Conservation (phyloP, 1,140 invertebrate species). For the Anagrus nilaparvatae region DNA sequence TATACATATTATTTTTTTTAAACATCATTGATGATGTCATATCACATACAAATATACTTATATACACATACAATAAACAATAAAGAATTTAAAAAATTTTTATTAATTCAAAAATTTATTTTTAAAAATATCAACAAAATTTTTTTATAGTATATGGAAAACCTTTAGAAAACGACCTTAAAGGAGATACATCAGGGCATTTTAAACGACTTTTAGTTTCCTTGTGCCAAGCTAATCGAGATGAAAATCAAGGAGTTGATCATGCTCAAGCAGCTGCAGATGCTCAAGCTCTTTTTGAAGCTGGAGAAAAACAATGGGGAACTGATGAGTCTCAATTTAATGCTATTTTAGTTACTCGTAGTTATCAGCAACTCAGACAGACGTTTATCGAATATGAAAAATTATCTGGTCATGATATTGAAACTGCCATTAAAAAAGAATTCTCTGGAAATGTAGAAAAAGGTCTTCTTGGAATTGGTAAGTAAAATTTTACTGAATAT, state of each 20-base stretch:
- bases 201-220: slow-evolving; percentile 86
- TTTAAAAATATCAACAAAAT: slow-evolving; percentile 6
- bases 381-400: slow-evolving; percentile 54
- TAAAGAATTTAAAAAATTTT: no score
- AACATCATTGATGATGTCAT: no score
- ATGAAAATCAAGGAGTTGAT: slow-evolving; percentile 63
- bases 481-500: slow-evolving; percentile 16
- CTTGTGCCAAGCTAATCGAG: slow-evolving; percentile 67
- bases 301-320: slow-evolving; percentile 51
- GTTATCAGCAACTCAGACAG: slow-evolving; percentile 51
- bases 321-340: slow-evolving; percentile 64
- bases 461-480: slow-evolving; percentile 55
- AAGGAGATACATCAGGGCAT: slow-evolving; percentile 87
- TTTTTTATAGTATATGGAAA: slow-evolving; percentile 66
- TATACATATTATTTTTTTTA: no score
- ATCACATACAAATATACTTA: no score
- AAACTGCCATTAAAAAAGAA: slow-evolving; percentile 57
- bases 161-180: slow-evolving; percentile 77
- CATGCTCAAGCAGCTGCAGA: slow-evolving; percentile 41
- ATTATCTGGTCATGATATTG: slow-evolving; percentile 55
- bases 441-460: slow-evolving; percentile 59
- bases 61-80: no score
- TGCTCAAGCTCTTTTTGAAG: slow-evolving; percentile 47
- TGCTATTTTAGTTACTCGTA: slow-evolving; percentile 48
- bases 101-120: background rate